Base-by-base conservation (phyloP, 2,113 vertebrate species). In the Hyperopisus bebe region DNA sequence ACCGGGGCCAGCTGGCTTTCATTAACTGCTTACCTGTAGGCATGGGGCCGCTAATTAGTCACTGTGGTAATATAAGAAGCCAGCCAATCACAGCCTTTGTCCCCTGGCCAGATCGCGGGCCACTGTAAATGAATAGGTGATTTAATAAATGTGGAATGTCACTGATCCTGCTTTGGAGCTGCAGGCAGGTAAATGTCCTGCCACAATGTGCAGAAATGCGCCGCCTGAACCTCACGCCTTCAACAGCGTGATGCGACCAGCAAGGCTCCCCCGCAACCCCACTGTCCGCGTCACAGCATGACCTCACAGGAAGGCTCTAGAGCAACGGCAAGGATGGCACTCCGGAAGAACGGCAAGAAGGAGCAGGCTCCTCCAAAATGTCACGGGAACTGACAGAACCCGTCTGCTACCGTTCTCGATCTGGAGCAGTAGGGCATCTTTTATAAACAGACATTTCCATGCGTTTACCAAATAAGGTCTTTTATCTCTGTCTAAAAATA, bases 341-440 rank as follows among this genome's bases (percentile, higher is more conserved):
- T 96, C 95, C 95, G 24, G 55, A 2, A 93, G 94, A 95, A 94
- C 93, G 93, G 94, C 94, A 94, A 95, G 92, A 90, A 93, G 95
- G 90, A 93, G 95, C 95, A 96, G 95, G 55, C 55, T 9, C 95
- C 94, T 96, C 95, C 95, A 95, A 96, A 96, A 96, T 96, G 95
- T 96, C 95, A 95, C 94, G 88, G 95, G 95, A 91, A 89, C 87
- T 92, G 91, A 90, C 92, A 90, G 93, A 95, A 95, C 95, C 94
- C 92, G 93, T 94, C 93, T 94, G 95, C 58, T 95, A 95, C 86
- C 93, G 94, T 95, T 94, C 92, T 94, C 93, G 44, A n/a, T 17
- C 46, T 50, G 83, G 8, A 50, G n/a, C 83, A 50, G 46, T 15
- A 15, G 44, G 24, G 83, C 11, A 31, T 86, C 42, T 13, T 86